Base-by-base conservation (phyloP, 2,888 invertebrate species). In the Zelleria hepariella region DNA sequence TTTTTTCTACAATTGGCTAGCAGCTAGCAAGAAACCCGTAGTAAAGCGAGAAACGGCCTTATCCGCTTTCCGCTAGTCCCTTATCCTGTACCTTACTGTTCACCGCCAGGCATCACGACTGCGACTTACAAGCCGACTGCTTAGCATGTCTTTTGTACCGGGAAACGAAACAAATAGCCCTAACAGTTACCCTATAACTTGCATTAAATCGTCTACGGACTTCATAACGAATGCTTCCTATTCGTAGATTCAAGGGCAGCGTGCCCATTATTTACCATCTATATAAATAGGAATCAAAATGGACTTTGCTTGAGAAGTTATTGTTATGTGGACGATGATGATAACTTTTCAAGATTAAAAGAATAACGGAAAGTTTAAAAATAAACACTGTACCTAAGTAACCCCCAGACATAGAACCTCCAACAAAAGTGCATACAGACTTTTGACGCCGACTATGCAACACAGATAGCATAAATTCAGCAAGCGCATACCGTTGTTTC, bases 101-200 rank as follows among this genome's bases (percentile, higher is more conserved):
- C 55, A 32, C 55, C 20, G 55, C 20, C 27, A 32, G 55, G 55
- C 55, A 56, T 56, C 55, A 56, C 55, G 55, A 56, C 21, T 56
- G 18, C 32, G 26, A 21, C 32, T 56, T 32, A 56, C 55, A n/a
- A 21, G 55, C 32, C 18, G 15, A 23, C 18, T 56, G 55, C 55
- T 56, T 56, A 54, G 54, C 54, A 20, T 27, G 32, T 32, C 55
- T 56, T 56, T 56, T 56, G 55, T 56, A 20, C 21, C 26, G 18
- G 27, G 5, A 32, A 18, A 32, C 15, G 32, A 27, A 32, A 56
- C 32, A 27, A 56, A 56, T 56, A n/a, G 20, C 32, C 18, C 6
- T 5, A 27, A 56, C 55, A 53, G 53, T 53, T 53, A 53, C 21
- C 53, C 53, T 25, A 15, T 20, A 49, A 49, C 18, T 18, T 49